phyloP scores from a whole-genome alignment of 2,113 vertebrate genomes.

The Mustela lutreola region DNA sequence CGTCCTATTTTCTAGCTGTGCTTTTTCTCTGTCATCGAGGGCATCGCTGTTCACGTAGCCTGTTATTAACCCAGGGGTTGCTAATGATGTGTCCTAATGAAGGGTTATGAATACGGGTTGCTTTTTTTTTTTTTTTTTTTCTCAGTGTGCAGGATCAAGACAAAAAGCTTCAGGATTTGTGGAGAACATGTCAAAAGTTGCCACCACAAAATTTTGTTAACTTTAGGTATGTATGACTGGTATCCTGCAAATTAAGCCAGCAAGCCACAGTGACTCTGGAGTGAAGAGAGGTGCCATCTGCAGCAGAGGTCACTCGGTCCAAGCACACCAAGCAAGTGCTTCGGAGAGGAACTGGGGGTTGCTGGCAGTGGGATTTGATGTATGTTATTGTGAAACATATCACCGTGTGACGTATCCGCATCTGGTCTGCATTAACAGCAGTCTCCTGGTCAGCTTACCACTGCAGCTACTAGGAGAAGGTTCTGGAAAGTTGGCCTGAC shows the following conservation, averaged over 20 bases:
- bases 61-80: background rate
- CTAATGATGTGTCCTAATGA: background rate
- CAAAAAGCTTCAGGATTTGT: constrained; percentile 97
- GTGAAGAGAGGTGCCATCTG: background rate
- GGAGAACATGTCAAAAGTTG: constrained; percentile 96
- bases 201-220: constrained; percentile 96
- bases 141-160: constrained; percentile 95
- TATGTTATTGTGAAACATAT: no score
- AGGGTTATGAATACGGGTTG: background rate
- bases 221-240: constrained; percentile 90
- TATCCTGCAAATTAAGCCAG: background rate
- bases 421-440: no score
- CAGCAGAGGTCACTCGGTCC: background rate
- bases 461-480: no score
- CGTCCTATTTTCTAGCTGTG: background rate
- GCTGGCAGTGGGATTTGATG: background rate
- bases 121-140: constrained; percentile 49
- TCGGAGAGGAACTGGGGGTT: background rate
- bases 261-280: no score
- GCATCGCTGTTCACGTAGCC: background rate
- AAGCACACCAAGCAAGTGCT: background rate
- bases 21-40: background rate
- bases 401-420: no score
- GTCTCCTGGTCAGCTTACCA: no score
- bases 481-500: no score